Percentiles rank a stretch among this genome's conserved stretches.
Conservation (phyloP, 2,797 vertebrate species). For the Ibycter americanus region DNA sequence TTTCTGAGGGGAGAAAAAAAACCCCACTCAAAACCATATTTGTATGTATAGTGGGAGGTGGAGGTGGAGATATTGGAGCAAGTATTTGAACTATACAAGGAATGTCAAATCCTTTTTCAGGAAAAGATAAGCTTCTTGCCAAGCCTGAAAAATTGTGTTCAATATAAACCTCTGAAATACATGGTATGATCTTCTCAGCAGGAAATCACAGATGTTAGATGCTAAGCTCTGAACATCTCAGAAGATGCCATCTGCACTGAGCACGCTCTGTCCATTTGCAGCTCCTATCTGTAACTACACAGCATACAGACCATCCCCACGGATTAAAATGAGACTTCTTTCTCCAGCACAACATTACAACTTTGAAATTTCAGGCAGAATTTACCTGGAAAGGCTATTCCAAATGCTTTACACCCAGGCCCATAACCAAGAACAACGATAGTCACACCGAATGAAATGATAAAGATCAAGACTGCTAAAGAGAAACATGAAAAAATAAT, state of each 20-base stretch:
- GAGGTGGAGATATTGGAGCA: neutral
- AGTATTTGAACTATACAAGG: neutral
- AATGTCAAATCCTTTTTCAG: neutral
- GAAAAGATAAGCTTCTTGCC: neutral
- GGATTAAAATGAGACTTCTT: neutral
- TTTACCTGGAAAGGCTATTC: neutral
- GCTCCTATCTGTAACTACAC: neutral
- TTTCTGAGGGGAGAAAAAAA: accelerated
- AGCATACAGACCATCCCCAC: neutral
- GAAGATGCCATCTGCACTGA: neutral
- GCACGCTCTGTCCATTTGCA: neutral
- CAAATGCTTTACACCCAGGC: neutral
- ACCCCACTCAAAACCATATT: neutral
- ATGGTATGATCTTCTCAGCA: neutral
- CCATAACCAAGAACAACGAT: neutral
- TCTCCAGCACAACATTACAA: neutral
- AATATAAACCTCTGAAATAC: neutral
- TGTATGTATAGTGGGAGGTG: neutral
- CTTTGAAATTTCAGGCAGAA: neutral
- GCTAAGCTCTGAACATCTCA: neutral
- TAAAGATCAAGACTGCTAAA: neutral
- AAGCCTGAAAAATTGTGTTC: neutral
- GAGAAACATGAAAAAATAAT: neutral
- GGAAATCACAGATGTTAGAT: neutral
- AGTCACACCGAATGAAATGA: neutral